Evolutionary conservation across 2,113 vertebrate genomes (phyloP).

Genomic region (Strix aluco): DNA sequence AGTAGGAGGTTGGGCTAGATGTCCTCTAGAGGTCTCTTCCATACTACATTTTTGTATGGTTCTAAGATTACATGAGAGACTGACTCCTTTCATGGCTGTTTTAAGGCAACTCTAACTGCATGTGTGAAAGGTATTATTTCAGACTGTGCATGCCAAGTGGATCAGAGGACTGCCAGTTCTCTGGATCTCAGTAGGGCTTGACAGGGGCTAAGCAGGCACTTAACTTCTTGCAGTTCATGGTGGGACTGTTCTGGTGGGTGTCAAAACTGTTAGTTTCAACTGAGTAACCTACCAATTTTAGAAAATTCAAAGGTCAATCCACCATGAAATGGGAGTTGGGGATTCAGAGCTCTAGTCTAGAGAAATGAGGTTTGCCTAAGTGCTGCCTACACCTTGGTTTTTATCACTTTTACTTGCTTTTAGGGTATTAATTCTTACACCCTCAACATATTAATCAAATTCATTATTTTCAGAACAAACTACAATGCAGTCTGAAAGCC

Average conservation of each 20-base stretch:
- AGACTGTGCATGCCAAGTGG: not conserved
- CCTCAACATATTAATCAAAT: not conserved
- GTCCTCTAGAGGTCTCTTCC: constrained; percentile 53
- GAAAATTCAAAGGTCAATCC: not conserved
- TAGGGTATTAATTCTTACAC: not conserved
- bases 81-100: not conserved
- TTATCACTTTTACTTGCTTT: not conserved
- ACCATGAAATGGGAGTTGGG: not conserved
- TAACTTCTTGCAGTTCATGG: not conserved
- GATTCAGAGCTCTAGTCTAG: not conserved
- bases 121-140: not conserved
- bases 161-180: not conserved
- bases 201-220: not conserved
- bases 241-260: not conserved
- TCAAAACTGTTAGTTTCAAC: not conserved
- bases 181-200: not conserved
- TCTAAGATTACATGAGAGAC: not conserved
- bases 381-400: not conserved
- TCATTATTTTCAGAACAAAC: not conserved
- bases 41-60: not conserved
- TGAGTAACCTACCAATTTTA: not conserved
- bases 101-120: not conserved
- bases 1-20: not conserved
- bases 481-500: not conserved
- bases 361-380: not conserved